These are phyloP conservation scores for Muscina levida DNA, from an alignment of 2,888 invertebrate genomes.

Conservation along the genomic window DNA sequence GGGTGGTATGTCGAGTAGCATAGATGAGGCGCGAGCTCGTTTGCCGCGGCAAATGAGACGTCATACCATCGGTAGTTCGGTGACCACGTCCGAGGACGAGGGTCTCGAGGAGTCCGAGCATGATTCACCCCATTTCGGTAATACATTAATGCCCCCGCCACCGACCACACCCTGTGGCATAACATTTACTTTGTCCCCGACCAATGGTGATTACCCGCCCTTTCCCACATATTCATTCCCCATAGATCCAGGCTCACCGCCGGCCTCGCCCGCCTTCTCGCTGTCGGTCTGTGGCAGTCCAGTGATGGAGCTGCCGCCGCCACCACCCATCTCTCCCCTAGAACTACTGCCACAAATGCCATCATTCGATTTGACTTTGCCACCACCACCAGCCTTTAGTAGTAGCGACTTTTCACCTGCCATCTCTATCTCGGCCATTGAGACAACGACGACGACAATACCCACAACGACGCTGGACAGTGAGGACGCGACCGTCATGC, in stretches of 20 bases:
- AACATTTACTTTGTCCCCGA: constrained; percentile 84
- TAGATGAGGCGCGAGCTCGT: constrained; percentile 74
- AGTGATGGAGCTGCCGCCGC: constrained; percentile 73
- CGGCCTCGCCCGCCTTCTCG: constrained; percentile 77
- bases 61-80: constrained; percentile 76
- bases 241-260: constrained; percentile 77
- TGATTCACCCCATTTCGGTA: constrained; percentile 79
- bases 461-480: constrained; percentile 48
- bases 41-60: constrained; percentile 75
- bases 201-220: constrained; percentile 79
- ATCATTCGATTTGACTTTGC: constrained; percentile 68
- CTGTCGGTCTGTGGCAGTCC: constrained; percentile 76
- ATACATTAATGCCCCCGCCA: constrained; percentile 79
- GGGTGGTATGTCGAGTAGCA: constrained; percentile 71
- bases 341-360: constrained; percentile 67
- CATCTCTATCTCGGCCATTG: constrained; percentile 4
- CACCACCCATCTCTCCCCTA: constrained; percentile 71
- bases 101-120: constrained; percentile 80
- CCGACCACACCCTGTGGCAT: constrained; percentile 82
- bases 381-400: constrained; percentile 67
- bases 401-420: constrained; percentile 49
- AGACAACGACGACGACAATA: constrained; percentile 58
- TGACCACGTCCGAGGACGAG: constrained; percentile 80
- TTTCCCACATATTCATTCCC: constrained; percentile 74
- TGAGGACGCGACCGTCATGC: constrained; percentile 63